Percentiles rank a stretch among this genome's conserved stretches.
These are phyloP conservation scores for Anoplolepis gracilipes DNA, from an alignment of 1,140 invertebrate genomes.

Conservation along the genomic window DNA sequence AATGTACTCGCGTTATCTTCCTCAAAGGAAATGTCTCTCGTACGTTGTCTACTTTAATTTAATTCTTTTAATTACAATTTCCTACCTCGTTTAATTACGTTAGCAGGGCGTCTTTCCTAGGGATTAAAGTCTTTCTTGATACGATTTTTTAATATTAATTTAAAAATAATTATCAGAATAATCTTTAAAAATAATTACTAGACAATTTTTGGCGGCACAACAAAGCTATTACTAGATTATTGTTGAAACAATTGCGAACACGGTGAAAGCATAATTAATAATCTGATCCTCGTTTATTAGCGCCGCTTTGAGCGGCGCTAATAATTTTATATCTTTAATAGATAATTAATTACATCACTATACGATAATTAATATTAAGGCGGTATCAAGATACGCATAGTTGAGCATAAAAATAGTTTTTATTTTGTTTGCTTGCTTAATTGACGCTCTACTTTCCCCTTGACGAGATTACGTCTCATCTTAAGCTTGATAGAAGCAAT, in stretches of 20 bases:
- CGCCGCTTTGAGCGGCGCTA: not conserved
- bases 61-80: slow-evolving; percentile 59
- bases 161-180: slow-evolving; percentile 36
- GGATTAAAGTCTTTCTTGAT: slow-evolving; percentile 4
- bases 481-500: not conserved
- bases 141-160: not conserved
- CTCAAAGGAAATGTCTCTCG: slow-evolving; percentile 35
- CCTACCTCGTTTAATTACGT: slow-evolving; percentile 60
- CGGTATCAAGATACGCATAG: slow-evolving; percentile 23
- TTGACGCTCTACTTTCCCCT: slow-evolving; percentile 16
- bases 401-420: slow-evolving; percentile 49
- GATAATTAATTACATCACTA: slow-evolving; percentile 49
- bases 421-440: slow-evolving; percentile 31
- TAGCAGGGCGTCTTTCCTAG: slow-evolving; percentile 18
- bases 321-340: slow-evolving; percentile 30
- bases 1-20: slow-evolving; percentile 5
- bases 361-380: slow-evolving; percentile 54
- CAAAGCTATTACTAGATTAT: not conserved
- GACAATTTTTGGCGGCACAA: slow-evolving; percentile 16
- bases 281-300: slow-evolving; percentile 48
- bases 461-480: not conserved
- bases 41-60: slow-evolving; percentile 61
- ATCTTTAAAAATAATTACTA: slow-evolving; percentile 44
- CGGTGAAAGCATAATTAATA: slow-evolving; percentile 51
- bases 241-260: slow-evolving; percentile 35